A percentile compares a stretch with the other conserved stretches of the same genome.
Conservation (phyloP, 2,888 invertebrate genomes). For the Lepidocyrtoides sp. region DNA sequence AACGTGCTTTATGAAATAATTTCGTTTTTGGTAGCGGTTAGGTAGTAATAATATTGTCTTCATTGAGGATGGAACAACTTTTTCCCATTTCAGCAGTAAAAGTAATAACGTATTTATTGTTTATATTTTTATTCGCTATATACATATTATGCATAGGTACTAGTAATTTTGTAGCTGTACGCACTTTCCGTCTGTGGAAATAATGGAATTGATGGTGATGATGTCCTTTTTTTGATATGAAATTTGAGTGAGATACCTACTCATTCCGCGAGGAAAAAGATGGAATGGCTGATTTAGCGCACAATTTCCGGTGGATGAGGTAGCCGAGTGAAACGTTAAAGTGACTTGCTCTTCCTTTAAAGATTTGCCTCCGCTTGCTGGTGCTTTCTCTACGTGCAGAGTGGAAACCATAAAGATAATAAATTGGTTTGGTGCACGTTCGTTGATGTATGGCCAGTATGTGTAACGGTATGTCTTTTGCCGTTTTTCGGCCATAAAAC, state of each 20-base stretch:
- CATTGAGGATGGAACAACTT: no score
- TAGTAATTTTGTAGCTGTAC: neutral
- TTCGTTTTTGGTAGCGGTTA: no score
- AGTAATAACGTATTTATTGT: no score
- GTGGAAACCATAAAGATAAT: constrained; percentile 66
- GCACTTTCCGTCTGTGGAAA: neutral
- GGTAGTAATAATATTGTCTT: no score
- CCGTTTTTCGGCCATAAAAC: neutral
- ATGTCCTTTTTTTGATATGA: constrained; percentile 10
- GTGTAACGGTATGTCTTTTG: constrained; percentile 22
- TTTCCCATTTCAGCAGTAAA: neutral
- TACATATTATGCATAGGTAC: no score
- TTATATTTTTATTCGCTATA: no score
- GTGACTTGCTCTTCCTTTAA: neutral
- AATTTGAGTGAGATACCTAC: constrained; percentile 33
- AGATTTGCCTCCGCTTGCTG: neutral
- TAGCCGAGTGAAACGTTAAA: constrained; percentile 6
- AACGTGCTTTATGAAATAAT: no score
- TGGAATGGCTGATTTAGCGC: constrained; percentile 51
- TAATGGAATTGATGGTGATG: neutral
- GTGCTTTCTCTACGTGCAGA: neutral
- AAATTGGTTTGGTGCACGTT: constrained; percentile 64
- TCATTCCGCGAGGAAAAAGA: neutral
- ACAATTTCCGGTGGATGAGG: constrained; percentile 62
- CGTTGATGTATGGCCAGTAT: constrained; percentile 67